Percentiles rank a stretch among this genome's conserved stretches.
Evolutionary conservation across 1,140 invertebrate species (phyloP).

Genomic region (Macrobrachium nipponense): DNA sequence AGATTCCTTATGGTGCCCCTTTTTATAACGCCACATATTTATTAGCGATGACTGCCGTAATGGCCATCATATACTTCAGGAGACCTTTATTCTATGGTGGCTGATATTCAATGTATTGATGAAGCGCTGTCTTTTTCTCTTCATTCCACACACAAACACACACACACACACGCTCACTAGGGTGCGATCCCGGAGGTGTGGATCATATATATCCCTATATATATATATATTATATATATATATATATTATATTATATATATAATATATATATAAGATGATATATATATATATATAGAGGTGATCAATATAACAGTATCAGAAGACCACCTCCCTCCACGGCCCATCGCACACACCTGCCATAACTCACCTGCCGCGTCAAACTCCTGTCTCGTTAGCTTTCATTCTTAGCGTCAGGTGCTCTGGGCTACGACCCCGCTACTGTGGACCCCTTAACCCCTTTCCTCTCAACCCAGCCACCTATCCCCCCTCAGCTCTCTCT

Average conservation of each 20-base stretch:
- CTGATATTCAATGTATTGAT: neutral
- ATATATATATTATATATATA: neutral
- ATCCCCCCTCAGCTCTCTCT: neutral
- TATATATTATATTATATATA: neutral
- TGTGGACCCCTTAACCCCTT: conserved; percentile 2
- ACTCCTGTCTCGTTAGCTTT: conserved; percentile 36
- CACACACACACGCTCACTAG: neutral
- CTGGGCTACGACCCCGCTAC: conserved; percentile 16
- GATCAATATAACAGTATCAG: neutral
- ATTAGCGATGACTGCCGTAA: too few relatives aligned
- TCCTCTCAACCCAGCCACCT: neutral
- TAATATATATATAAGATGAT: conserved; percentile 22
- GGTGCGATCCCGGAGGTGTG: neutral
- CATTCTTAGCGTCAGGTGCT: conserved; percentile 26
- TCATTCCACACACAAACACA: conserved; percentile 14
- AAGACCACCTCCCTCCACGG: conserved; percentile 5
- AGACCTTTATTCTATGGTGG: too few relatives aligned
- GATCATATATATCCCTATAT: too few relatives aligned
- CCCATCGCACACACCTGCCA: conserved; percentile 15
- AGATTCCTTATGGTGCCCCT: too few relatives aligned
- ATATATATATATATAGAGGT: conserved; percentile 22
- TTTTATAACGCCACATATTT: too few relatives aligned
- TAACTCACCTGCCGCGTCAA: conserved; percentile 37
- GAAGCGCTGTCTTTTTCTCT: neutral
- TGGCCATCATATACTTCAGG: too few relatives aligned